A percentile compares a stretch with the other conserved stretches of the same genome.
These are phyloP conservation scores for Rosalia funebris DNA, from an alignment of 2,888 invertebrate species.

Conservation along the genomic window DNA sequence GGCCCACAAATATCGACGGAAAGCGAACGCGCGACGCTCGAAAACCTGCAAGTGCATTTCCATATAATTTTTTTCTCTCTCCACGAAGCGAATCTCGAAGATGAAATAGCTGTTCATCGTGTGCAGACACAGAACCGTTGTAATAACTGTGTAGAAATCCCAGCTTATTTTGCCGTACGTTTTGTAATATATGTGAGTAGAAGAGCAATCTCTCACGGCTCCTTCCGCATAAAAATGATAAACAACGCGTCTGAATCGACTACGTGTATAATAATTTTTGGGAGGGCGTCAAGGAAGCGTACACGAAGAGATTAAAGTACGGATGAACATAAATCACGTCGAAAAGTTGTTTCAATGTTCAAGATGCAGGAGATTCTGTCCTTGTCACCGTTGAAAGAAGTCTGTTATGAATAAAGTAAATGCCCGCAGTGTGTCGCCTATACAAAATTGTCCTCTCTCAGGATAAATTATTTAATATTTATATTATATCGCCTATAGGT, in stretches of 20 bases:
- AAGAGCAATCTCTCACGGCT: conserved; percentile 9
- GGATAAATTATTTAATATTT: no score
- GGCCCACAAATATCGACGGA: no score
- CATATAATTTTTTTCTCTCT: neutral
- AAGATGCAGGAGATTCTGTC: no score
- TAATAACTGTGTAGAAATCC: conserved; percentile 14
- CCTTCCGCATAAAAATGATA: conserved; percentile 12
- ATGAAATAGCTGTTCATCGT: conserved; percentile 17
- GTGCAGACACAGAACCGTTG: conserved; percentile 4
- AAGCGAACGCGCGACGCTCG: no score
- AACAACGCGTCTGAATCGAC: conserved; percentile 4
- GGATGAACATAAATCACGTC: neutral
- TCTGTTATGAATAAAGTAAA: no score
- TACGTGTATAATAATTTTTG: conserved; percentile 2
- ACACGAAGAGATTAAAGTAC: conserved; percentile 1
- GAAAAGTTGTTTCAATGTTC: neutral
- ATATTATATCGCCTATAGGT: no score
- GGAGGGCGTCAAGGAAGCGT: neutral
- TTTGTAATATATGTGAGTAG: neutral
- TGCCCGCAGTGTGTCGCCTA: no score
- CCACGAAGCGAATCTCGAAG: conserved; percentile 11
- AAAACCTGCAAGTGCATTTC: conserved; percentile 1
- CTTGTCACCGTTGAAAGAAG: no score
- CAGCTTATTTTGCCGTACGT: conserved; percentile 3
- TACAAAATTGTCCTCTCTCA: no score